Evolutionary conservation across 2,888 invertebrate genomes (phyloP).

Genomic region (Spodoptera littoralis): DNA sequence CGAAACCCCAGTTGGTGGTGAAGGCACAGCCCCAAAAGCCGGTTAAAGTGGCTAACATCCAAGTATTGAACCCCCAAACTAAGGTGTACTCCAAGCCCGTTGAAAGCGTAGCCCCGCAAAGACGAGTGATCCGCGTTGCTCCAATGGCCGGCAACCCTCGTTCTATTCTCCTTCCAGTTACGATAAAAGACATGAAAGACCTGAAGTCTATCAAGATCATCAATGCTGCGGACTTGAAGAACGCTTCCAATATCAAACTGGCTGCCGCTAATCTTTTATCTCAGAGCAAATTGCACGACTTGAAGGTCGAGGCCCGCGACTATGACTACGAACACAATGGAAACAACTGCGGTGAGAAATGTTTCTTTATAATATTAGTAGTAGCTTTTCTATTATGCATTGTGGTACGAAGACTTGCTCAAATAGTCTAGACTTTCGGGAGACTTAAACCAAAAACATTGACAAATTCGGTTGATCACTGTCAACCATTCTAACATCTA

Average conservation of each 20-base stretch:
- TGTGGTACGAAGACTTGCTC: too few relatives aligned
- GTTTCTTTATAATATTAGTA: conserved; percentile 18
- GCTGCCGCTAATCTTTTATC: conserved; percentile 85
- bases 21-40: conserved; percentile 84
- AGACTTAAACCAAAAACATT: too few relatives aligned
- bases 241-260: conserved; percentile 86
- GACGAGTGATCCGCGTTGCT: conserved; percentile 82
- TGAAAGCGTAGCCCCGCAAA: conserved; percentile 80
- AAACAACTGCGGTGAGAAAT: conserved; percentile 78
- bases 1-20: conserved; percentile 82
- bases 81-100: conserved; percentile 85
- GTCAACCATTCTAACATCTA: too few relatives aligned
- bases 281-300: conserved; percentile 82
- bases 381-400: too few relatives aligned
- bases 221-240: conserved; percentile 89
- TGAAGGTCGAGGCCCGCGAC: conserved; percentile 77
- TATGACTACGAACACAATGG: conserved; percentile 79
- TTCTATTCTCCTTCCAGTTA: conserved; percentile 92
- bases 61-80: conserved; percentile 79
- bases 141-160: conserved; percentile 88
- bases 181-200: conserved; percentile 91
- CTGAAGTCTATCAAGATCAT: conserved; percentile 92
- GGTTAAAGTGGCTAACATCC: conserved; percentile 82
- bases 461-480: too few relatives aligned
- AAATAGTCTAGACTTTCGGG: too few relatives aligned